These are phyloP conservation scores for Oreohelix idahoensis DNA, from an alignment of 1,140 invertebrate genomes.

Conservation along the genomic window DNA sequence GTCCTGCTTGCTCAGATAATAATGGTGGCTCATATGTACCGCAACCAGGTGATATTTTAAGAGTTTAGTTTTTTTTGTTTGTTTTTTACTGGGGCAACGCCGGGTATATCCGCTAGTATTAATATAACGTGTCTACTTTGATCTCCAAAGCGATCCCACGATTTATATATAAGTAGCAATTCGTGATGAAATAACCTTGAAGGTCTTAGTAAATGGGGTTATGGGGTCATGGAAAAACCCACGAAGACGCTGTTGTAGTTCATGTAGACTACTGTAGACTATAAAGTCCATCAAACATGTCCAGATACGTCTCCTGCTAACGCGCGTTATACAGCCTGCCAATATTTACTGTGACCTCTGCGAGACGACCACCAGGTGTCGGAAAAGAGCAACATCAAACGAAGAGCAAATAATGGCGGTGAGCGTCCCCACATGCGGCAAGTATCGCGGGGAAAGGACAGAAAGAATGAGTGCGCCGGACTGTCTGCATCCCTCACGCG, in stretches of 20 bases:
- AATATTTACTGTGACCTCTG: slow-evolving; percentile 27
- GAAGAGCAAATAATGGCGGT: slow-evolving; percentile 28
- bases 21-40: too few relatives aligned
- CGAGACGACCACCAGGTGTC: slow-evolving; percentile 28
- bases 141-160: too few relatives aligned
- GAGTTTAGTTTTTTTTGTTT: too few relatives aligned
- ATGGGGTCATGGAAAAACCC: not conserved
- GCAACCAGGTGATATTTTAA: too few relatives aligned
- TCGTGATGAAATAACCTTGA: not conserved
- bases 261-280: not conserved
- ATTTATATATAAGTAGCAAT: too few relatives aligned
- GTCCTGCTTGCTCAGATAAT: too few relatives aligned
- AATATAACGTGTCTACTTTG: too few relatives aligned
- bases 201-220: not conserved
- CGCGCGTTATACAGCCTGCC: not conserved
- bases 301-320: not conserved
- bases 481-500: slow-evolving; percentile 32
- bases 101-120: too few relatives aligned
- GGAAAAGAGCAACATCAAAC: slow-evolving; percentile 25
- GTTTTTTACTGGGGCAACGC: too few relatives aligned
- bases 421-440: slow-evolving; percentile 18
- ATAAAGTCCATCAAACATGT: not conserved
- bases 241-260: not conserved
- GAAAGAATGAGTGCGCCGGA: slow-evolving; percentile 14
- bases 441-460: slow-evolving; percentile 22